phyloP scores from a whole-genome alignment of 2,797 vertebrate genomes.

The Rachycentron canadum region DNA sequence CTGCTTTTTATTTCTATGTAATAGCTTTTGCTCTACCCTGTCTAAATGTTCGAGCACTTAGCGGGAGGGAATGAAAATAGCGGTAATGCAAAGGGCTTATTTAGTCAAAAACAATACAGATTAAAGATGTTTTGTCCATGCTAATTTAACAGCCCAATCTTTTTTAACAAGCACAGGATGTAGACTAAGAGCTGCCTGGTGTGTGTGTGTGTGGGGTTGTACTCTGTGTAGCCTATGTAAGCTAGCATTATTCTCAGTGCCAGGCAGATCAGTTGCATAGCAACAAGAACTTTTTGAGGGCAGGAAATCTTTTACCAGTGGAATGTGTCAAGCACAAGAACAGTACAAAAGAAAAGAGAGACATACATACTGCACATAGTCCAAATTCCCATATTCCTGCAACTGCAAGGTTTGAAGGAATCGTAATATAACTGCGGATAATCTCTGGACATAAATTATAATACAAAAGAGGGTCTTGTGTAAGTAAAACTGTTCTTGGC shows the following conservation, averaged over 20 bases:
- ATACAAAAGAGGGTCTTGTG: slow-evolving; percentile 8
- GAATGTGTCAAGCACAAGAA: slow-evolving; percentile 82
- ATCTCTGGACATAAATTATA: neutral
- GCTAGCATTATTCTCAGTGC: slow-evolving; percentile 78
- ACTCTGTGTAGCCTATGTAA: slow-evolving; percentile 68
- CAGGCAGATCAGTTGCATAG: slow-evolving; percentile 88
- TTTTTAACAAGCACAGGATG: slow-evolving; percentile 64
- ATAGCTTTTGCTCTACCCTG: slow-evolving; percentile 17
- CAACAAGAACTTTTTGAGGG: slow-evolving; percentile 86
- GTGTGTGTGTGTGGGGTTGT: slow-evolving; percentile 38
- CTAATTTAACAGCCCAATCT: slow-evolving; percentile 49
- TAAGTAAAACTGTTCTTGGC: neutral
- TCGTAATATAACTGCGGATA: neutral
- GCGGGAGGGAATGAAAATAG: slow-evolving; percentile 19
- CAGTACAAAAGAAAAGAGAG: slow-evolving; percentile 60
- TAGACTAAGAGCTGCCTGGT: slow-evolving; percentile 61
- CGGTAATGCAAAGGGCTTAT: slow-evolving; percentile 46
- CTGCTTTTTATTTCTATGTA: slow-evolving; percentile 15
- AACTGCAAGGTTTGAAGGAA: neutral
- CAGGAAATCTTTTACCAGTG: slow-evolving; percentile 82
- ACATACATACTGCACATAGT: slow-evolving; percentile 37
- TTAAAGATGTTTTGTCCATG: slow-evolving; percentile 62
- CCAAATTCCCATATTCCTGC: slow-evolving; percentile 6
- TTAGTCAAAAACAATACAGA: slow-evolving; percentile 55
- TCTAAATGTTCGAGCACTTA: slow-evolving; percentile 18